A percentile compares a stretch with the other conserved stretches of the same genome.
phyloP scores from a whole-genome alignment of 2,888 invertebrate species.

The Drosophila neotestacea region DNA sequence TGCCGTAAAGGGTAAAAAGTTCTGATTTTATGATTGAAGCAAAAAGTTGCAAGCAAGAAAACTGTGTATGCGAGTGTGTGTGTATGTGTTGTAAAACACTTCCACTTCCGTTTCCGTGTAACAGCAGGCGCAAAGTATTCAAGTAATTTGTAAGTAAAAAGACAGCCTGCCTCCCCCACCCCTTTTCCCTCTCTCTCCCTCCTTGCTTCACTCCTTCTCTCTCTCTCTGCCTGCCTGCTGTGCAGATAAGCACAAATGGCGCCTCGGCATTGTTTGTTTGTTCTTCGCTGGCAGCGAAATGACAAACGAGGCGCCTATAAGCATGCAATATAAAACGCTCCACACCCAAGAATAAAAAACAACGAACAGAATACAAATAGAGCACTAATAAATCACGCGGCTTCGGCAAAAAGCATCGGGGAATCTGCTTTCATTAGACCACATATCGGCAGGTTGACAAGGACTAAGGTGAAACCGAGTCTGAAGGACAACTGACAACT shows the following conservation, averaged over 20 bases:
- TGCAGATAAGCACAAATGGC: slow-evolving; percentile 69
- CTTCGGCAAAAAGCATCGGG: slow-evolving; percentile 10
- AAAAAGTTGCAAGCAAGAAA: slow-evolving; percentile 58
- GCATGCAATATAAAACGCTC: slow-evolving; percentile 44
- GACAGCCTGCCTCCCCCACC: slow-evolving; percentile 23
- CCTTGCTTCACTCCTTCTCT: not conserved
- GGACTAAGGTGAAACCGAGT: slow-evolving; percentile 8
- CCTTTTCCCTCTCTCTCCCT: too few relatives aligned
- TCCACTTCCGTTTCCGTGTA: slow-evolving; percentile 65
- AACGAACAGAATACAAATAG: slow-evolving; percentile 41
- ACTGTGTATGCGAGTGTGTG: slow-evolving; percentile 20
- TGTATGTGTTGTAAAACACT: slow-evolving; percentile 54
- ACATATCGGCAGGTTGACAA: slow-evolving; percentile 38
- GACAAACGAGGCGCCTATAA: slow-evolving; percentile 65
- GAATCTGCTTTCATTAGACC: slow-evolving; percentile 53
- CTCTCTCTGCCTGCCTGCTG: slow-evolving; percentile 52
- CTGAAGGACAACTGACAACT: slow-evolving; percentile 33
- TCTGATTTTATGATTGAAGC: slow-evolving; percentile 78
- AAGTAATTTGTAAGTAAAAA: slow-evolving; percentile 74
- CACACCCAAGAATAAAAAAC: slow-evolving; percentile 12
- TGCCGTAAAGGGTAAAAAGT: slow-evolving; percentile 77
- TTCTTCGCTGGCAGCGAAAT: slow-evolving; percentile 46
- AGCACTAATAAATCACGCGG: slow-evolving; percentile 68
- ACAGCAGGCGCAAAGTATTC: slow-evolving; percentile 75
- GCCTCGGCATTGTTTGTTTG: slow-evolving; percentile 50